These are phyloP conservation scores for Lophius piscatorius DNA, from an alignment of 2,113 vertebrate species.

Conservation along the genomic window DNA sequence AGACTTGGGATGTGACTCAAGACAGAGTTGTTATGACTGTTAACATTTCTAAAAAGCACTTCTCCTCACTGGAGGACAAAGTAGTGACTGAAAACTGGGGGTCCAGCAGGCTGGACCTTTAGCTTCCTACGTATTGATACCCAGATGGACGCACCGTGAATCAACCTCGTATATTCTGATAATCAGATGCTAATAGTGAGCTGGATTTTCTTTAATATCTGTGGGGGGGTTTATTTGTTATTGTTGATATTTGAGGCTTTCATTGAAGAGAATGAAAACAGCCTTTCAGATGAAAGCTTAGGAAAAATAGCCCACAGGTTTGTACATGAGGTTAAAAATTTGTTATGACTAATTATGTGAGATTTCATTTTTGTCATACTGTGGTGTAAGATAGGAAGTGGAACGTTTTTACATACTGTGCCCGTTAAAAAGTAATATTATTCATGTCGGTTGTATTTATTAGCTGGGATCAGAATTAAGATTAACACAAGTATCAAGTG, in stretches of 20 bases:
- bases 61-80: constrained; percentile 17
- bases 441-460: constrained; percentile 64
- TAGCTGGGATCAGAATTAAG: constrained; percentile 49
- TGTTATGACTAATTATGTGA: constrained; percentile 39
- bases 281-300: constrained; percentile 31
- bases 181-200: constrained; percentile 54
- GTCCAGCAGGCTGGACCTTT: constrained; percentile 96
- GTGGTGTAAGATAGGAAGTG: constrained; percentile 46
- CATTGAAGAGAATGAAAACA: constrained; percentile 29
- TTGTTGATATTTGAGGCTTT: constrained; percentile 47
- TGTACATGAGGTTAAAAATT: constrained; percentile 64
- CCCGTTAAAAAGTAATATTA: constrained; percentile 65
- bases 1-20: constrained; percentile 37
- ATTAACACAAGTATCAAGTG: constrained; percentile 49
- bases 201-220: constrained; percentile 36
- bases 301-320: too few relatives aligned
- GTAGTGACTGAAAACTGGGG: constrained; percentile 39
- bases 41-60: constrained; percentile 48
- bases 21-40: constrained; percentile 54
- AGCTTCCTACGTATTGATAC: constrained; percentile 36
- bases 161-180: constrained; percentile 60
- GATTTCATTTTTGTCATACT: constrained; percentile 43
- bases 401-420: constrained; percentile 60
- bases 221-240: constrained; percentile 10
- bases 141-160: constrained; percentile 28